Evolutionary conservation across 2,797 vertebrate genomes (phyloP), one percentile per base, ranked within the genome.

Genomic region (Chelmon rostratus): DNA sequence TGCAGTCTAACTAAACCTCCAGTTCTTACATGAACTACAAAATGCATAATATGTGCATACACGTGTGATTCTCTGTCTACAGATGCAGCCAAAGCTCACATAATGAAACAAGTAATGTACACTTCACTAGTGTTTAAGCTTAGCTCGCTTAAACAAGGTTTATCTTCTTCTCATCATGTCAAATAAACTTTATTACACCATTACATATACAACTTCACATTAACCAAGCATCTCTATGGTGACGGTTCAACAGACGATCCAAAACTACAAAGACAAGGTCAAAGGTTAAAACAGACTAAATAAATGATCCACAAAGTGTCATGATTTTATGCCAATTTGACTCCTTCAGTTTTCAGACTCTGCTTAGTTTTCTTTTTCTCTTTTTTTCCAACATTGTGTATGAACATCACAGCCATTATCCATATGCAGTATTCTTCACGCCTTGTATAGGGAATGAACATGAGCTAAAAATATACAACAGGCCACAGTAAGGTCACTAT

Each of bases 381-480:
- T 31, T 35, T 19, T 59, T 50, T 68, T 5, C 12, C n/a, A 25
- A 50, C 6, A 46, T 4, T 53, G 9, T 31, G 42, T n/a, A n/a
- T 1, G 8, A 9, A 56, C 25, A 28, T 50, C 15, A 52, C 31
- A 63, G 42, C 28, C 54, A 47, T 18, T 8, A 53, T 62, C 13
- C 33, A 33, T 23, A 33, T 23, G 54, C 21, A 44, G 62, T 46
- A 16, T 49, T 31, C 25, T 42, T 61, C 19, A 50, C 18, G 50
- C 3, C 44, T 0, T 56, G 11, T 44, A 9, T 9, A 54, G 47
- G 33, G 8, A 57, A 47, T 63, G 16, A 58, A 37, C 5, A 56
- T 23, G 9, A 73, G 58, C 40, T 66, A 44, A 67, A 70, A 56
- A 76, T 76, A 70, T 1, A 56, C 40, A 70, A 37, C 40, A 59